Evolutionary conservation across 1,140 invertebrate genomes (phyloP).

Genomic region (Forficula auricularia): DNA sequence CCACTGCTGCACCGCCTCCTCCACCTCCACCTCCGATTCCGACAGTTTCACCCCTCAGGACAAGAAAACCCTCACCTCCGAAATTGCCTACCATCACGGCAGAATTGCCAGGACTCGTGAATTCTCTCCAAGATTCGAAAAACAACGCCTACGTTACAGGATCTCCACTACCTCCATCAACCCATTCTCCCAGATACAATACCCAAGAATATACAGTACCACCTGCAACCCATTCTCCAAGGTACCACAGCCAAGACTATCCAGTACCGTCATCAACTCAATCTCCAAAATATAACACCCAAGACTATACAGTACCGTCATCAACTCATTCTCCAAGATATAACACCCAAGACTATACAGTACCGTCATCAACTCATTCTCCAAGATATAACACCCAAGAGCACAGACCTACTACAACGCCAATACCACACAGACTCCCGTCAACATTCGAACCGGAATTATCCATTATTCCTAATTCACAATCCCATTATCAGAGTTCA

Average conservation of each 20-base stretch:
- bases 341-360: not conserved
- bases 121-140: slow-evolving; percentile 33
- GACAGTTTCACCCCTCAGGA: not conserved
- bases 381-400: not conserved
- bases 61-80: slow-evolving; percentile 22
- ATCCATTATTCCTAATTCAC: too few species aligned
- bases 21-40: slow-evolving; percentile 11
- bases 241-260: not conserved
- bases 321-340: not conserved
- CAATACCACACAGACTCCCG: too few species aligned
- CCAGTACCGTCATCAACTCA: not conserved
- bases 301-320: not conserved
- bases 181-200: not conserved
- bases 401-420: too few species aligned
- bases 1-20: slow-evolving; percentile 5
- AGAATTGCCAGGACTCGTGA: slow-evolving; percentile 36
- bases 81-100: slow-evolving; percentile 33
- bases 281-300: not conserved
- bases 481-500: too few species aligned
- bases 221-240: not conserved
- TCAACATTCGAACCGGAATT: too few species aligned
- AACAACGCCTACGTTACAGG: not conserved
- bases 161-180: not conserved
- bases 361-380: not conserved
- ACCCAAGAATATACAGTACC: not conserved